phyloP scores from a whole-genome alignment of 2,888 invertebrate genomes.

The Nomada ferruginata region DNA sequence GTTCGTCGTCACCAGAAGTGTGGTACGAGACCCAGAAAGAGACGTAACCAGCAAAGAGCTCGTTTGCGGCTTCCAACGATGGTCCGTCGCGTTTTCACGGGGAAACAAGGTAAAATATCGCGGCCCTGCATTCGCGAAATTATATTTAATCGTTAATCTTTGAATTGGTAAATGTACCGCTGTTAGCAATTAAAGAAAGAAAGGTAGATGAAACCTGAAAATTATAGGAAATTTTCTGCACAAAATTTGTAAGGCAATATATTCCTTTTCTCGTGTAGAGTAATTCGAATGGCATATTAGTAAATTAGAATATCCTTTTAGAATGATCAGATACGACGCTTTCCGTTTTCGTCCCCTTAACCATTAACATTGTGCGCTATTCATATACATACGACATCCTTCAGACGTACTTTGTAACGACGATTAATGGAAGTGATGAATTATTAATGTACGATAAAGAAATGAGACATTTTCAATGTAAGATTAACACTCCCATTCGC shows the following conservation, averaged over 20 bases:
- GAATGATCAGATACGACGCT: no score
- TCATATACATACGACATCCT: no score
- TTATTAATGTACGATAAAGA: neutral
- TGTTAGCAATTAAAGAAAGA: no score
- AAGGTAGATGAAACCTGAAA: no score
- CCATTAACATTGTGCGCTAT: no score
- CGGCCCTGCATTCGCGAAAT: neutral
- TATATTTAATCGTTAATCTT: neutral
- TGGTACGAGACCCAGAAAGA: constrained; percentile 91
- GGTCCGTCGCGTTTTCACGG: constrained; percentile 92
- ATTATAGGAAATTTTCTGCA: no score
- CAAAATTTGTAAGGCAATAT: neutral
- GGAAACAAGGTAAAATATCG: constrained; percentile 87
- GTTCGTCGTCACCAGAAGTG: constrained; percentile 92
- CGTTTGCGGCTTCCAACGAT: constrained; percentile 92
- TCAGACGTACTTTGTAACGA: no score
- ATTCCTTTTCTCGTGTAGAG: neutral
- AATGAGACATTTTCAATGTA: neutral
- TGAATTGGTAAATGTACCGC: neutral
- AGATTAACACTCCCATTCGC: neutral
- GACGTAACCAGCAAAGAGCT: constrained; percentile 94
- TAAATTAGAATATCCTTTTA: no score
- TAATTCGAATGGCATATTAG: no score
- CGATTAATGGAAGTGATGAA: neutral
- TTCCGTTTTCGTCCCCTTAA: no score